phyloP scores from a whole-genome alignment of 1,140 invertebrate species.

The Hestina assimilis region DNA sequence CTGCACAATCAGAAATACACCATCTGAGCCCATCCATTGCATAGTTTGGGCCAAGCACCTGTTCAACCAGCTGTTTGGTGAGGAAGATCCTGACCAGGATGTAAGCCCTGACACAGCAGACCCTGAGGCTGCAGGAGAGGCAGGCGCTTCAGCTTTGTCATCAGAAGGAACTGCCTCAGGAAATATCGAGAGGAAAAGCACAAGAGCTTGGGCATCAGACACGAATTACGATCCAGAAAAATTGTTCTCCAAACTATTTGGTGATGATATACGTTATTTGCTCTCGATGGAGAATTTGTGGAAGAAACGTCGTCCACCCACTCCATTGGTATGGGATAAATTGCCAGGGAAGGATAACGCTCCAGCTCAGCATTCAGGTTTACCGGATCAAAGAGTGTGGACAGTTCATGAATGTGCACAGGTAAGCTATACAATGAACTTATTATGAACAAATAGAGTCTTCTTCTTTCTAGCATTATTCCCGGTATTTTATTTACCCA shows the following conservation, averaged over 20 bases:
- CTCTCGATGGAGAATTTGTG: constrained; percentile 97
- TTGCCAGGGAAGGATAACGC: constrained; percentile 80
- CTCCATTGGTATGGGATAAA: constrained; percentile 86
- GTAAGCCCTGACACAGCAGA: constrained; percentile 98
- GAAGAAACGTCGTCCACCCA: constrained; percentile 91
- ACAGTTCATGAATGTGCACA: constrained; percentile 82
- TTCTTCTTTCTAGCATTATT: too few relatives aligned
- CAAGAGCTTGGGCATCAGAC: constrained; percentile 91
- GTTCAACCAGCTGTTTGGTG: constrained; percentile 99
- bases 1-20: constrained; percentile 99
- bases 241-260: constrained; percentile 93
- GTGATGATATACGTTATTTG: constrained; percentile 97
- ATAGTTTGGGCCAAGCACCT: constrained; percentile 99
- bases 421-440: constrained; percentile 49
- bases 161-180: constrained; percentile 74
- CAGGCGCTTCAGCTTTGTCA: constrained; percentile 65
- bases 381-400: constrained; percentile 90
- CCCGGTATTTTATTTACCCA: too few relatives aligned
- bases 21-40: constrained; percentile 99
- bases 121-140: constrained; percentile 85
- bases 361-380: constrained; percentile 64
- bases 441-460: too few relatives aligned
- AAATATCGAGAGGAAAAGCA: constrained; percentile 90
- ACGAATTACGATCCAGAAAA: constrained; percentile 91
- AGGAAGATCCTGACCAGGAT: constrained; percentile 97